Evolutionary conservation across 92 coral and sea anemone genomes (phyloP), one percentile per base, ranked within the genome.

Genomic region (Metridium senile): DNA sequence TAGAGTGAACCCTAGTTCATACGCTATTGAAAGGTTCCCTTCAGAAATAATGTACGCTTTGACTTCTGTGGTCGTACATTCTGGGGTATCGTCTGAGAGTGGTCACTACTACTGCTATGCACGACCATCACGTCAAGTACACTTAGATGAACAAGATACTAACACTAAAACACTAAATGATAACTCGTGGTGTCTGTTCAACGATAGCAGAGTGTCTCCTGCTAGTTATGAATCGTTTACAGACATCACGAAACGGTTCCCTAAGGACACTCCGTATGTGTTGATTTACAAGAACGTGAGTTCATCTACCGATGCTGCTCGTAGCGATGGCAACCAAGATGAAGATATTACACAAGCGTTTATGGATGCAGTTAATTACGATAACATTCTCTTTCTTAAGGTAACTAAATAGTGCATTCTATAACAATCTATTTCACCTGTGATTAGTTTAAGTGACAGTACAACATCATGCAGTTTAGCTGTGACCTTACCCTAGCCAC

Each of bases 51-150:
- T 77, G 45, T 95, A 95, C 72, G 77, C 92, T 11, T 82, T 95
- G 57, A 87, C 98, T 26, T 92, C 99, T 23, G 97, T 95, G 0
- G 88, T 95, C 25, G 97, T 95, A 33, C 99, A 95, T 71, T 95
- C 99, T 10, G 99, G 99, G n/a, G 92, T 87, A 3, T 93, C 99
- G 1, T 95, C 97, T 11, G 99, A 95, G 70, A 93, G 97, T 25
- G 99, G 99, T 0, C 99, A 95, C 74, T 95, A 95, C 63, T 95
- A 95, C 59, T 93, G 99, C 57, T 95, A 95, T 65, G 99, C 96
- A 0, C 77, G 90, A 30, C 80, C 93, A 32, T 74, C 85, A 11
- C 46, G 77, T n/a, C 66, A 66, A 23, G 69, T 84, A 59, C 68
- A 57, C 25, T 26, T 28, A 21, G 72, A 80, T 19, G 74, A 77